Evolutionary conservation across 2,113 vertebrate species (phyloP).

Genomic region (Carettochelys insculpta): DNA sequence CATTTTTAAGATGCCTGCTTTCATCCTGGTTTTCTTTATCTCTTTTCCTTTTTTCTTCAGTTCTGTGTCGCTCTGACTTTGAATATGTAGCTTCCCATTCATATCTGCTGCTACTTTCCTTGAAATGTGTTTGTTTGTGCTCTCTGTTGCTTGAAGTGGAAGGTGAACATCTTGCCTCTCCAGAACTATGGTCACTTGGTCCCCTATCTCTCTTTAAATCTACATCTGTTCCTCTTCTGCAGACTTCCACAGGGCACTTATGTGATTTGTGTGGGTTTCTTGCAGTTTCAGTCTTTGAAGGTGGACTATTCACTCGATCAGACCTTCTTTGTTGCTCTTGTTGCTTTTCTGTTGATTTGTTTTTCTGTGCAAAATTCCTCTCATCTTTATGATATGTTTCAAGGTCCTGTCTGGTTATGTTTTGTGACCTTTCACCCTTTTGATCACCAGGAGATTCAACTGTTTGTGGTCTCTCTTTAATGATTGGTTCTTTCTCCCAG

Average conservation of each 20-base stretch:
- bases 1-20: conserved; percentile 64
- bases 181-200: conserved; percentile 57
- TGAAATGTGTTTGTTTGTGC: conserved; percentile 53
- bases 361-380: conserved; percentile 64
- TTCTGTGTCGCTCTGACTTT: conserved; percentile 75
- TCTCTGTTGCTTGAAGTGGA: conserved; percentile 62
- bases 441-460: conserved; percentile 57
- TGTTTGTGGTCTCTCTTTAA: conserved; percentile 69
- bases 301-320: conserved; percentile 62
- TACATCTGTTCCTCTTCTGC: conserved; percentile 61
- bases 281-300: conserved; percentile 63
- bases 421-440: conserved; percentile 70
- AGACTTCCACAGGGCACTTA: conserved; percentile 69
- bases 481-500: conserved; percentile 69
- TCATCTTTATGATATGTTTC: conserved; percentile 74
- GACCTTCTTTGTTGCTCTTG: conserved; percentile 70
- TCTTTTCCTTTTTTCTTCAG: conserved; percentile 80
- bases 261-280: conserved; percentile 64
- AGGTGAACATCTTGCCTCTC: conserved; percentile 66
- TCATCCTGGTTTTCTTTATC: conserved; percentile 73
- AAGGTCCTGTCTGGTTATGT: conserved; percentile 66
- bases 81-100: conserved; percentile 65
- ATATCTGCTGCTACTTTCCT: conserved; percentile 48
- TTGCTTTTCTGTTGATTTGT: conserved; percentile 62
- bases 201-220: conserved; percentile 71